Conservation (phyloP, 2,888 invertebrate species). For the Geotrupes spiniger region DNA sequence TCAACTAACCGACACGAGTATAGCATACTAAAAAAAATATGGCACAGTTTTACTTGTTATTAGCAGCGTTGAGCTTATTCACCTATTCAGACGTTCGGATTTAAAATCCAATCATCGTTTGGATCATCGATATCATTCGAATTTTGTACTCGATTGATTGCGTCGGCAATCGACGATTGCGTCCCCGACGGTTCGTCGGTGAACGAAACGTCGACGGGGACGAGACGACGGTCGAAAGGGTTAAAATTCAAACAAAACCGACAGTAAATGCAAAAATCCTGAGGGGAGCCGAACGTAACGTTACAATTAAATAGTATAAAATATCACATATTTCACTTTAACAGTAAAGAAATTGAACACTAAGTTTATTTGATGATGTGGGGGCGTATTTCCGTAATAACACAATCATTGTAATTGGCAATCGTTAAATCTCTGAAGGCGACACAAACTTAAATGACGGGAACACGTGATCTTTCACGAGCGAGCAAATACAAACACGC, state of each 20-base stretch:
- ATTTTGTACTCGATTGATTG: too few relatives aligned
- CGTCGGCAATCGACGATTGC: too few relatives aligned
- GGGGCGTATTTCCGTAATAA: constrained; percentile 3
- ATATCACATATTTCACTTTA: constrained; percentile 51
- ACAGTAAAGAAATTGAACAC: constrained; percentile 46
- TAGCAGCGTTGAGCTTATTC: constrained; percentile 6
- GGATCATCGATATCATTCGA: constrained; percentile 1
- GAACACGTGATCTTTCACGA: constrained; percentile 6
- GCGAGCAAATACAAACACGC: constrained; percentile 5
- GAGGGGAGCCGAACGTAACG: constrained; percentile 47
- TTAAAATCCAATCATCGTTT: constrained; percentile 1
- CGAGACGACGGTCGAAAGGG: too few relatives aligned
- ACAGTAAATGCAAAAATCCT: constrained; percentile 42
- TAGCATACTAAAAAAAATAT: constrained; percentile 22
- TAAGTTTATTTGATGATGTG: constrained; percentile 31
- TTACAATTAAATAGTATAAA: constrained; percentile 49
- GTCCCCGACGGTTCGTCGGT: too few relatives aligned
- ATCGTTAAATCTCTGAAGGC: background rate
- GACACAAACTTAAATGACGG: background rate
- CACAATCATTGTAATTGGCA: background rate
- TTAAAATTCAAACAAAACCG: constrained; percentile 27
- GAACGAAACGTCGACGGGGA: too few relatives aligned
- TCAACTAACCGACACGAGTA: constrained; percentile 26
- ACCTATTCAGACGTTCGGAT: background rate
- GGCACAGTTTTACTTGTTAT: constrained; percentile 23